Base-by-base conservation (phyloP, 2,113 vertebrate genomes). In the Rhombomys opimus region DNA sequence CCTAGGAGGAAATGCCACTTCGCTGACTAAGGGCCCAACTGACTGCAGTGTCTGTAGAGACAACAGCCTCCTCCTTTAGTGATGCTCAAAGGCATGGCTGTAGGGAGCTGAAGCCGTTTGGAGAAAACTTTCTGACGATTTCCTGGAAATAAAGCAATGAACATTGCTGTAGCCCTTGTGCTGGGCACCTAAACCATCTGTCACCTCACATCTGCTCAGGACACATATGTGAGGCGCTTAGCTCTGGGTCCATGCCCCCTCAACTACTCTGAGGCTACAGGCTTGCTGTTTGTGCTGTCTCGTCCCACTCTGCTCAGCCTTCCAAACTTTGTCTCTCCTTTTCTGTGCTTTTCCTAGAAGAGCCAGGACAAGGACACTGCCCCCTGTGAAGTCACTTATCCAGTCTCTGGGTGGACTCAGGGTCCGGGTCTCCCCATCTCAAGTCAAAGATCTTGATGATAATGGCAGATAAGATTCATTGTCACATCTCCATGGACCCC, bases 1-100 rank as follows among this genome's bases (percentile, higher is more conserved):
- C 76, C 1, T 0, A 4, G 57, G 30, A 41, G 0, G 2, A 10
- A 25, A 3, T 2, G 27, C n/a, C 4, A 4, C 15, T 1, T 0
- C 5, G 6, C 68, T 46, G 25, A 61, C 20, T 4, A 20, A 1
- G n/a, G 3, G 2, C 27, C 5, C 41, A 54, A 17, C 1, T 14
- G 38, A 57, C 50, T 4, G 12, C 52, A 8, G 5, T 46, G 2
- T 22, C 7, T 2, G 0, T 1, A 10, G 54, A 67, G 5, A 22
- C 30, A 0, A 0, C 13, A 13, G 5, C 52, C 6, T 0, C 41
- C 32, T 70, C 32, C 10, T 0, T 32, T 67, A 76, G 30, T 6
- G 9, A 11, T 6, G 4, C 12, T n/a, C 63, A 22, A 20, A 61
- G 27, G 0, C 50, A 13, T 13, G 1, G 41, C 11, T 63, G 72